Base-by-base conservation (phyloP, 1,140 invertebrate genomes). In the Asbolus verrucosus region DNA sequence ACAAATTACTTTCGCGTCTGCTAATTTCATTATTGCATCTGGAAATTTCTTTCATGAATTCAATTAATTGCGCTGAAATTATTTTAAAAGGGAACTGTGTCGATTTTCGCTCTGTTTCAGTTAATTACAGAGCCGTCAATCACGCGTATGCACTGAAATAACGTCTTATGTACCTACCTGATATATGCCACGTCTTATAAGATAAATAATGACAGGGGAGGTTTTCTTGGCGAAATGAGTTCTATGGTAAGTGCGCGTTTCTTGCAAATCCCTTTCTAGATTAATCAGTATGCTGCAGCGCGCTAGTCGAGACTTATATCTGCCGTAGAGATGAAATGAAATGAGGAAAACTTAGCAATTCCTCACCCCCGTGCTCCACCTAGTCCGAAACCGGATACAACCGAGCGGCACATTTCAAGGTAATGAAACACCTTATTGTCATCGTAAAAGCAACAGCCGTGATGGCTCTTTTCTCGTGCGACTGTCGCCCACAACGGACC, bases 271-370 rank as follows among this genome's bases (percentile, higher is more conserved):
- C 77, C 66, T 72, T 72, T 69, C 65, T 59, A 73, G 75, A 78
- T 77, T 77, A 77, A 79, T 79, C 76, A 79, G 77, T 79, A 79
- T 79, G 72, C 77, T 72, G 71, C 54, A 68, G 73, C 69, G 75
- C 69, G 68, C 73, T 69, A 65, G 71, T 68, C 65, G 70, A 75
- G 77, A 77, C 76, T 76, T 76, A 77, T 77, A 76, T 77, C 76
- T 73, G 72, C 72, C 76, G 71, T 77, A 75, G 73, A 79, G 75
- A 79, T 78, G 75, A 75, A 79, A 78, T 76, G 77, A 78, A 78
- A 79, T 79, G 74, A 79, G 75, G 77, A 79, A 79, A 79, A 79
- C 77, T 79, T 77, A 79, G 75, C 76, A 78, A 79, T 79, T 76
- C 77, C 75, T 76, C 76, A 77, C 70, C 72, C 75, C 74, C 65